Percentiles rank a stretch among this genome's conserved stretches.
phyloP scores from a whole-genome alignment of 2,888 invertebrate species.

The Drosophila stalkeri region DNA sequence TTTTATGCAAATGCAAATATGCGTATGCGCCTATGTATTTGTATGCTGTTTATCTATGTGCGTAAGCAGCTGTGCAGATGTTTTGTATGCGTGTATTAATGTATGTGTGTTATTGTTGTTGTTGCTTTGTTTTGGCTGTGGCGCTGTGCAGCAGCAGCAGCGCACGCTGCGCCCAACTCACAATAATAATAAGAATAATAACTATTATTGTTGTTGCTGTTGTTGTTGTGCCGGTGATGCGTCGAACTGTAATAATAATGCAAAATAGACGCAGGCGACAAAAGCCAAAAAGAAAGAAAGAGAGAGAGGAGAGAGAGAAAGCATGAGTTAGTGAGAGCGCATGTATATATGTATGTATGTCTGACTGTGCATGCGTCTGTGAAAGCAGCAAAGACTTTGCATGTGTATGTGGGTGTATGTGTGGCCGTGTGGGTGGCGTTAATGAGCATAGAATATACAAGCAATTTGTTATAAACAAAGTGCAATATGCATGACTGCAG shows the following conservation, averaged over 20 bases:
- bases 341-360: slow-evolving; percentile 19
- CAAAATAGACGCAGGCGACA: slow-evolving; percentile 48
- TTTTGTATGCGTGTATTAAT: slow-evolving; percentile 17
- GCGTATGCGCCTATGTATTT: slow-evolving; percentile 25
- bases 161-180: slow-evolving; percentile 57
- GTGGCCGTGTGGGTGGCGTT: slow-evolving; percentile 48
- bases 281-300: slow-evolving; percentile 38
- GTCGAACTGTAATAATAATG: slow-evolving; percentile 60
- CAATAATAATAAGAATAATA: slow-evolving; percentile 52
- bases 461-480: slow-evolving; percentile 67
- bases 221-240: slow-evolving; percentile 53
- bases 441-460: slow-evolving; percentile 51
- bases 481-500: slow-evolving; percentile 46
- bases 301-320: slow-evolving; percentile 28
- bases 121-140: slow-evolving; percentile 34
- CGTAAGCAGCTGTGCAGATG: slow-evolving; percentile 57
- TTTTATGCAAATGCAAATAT: slow-evolving; percentile 46
- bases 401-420: slow-evolving; percentile 4
- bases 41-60: slow-evolving; percentile 37
- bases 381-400: slow-evolving; percentile 27
- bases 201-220: slow-evolving; percentile 25
- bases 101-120: slow-evolving; percentile 27
- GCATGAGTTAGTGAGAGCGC: slow-evolving; percentile 53
- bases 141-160: slow-evolving; percentile 46
- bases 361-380: slow-evolving; percentile 43